phyloP scores from a whole-genome alignment of 2,113 vertebrate genomes.

The Macquaria australasica region DNA sequence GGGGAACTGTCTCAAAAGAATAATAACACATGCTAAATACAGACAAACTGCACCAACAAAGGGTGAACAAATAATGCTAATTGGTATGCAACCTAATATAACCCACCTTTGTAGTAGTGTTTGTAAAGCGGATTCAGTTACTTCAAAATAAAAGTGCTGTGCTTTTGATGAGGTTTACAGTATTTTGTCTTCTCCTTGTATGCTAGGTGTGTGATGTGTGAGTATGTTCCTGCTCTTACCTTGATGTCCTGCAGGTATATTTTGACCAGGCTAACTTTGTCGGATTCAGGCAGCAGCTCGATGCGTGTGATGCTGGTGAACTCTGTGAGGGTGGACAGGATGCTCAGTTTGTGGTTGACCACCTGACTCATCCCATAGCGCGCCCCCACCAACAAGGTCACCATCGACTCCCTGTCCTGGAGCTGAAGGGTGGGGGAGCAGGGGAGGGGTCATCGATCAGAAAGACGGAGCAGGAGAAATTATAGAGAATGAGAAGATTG shows the following conservation, averaged over 20 bases:
- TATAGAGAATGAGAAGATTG: background rate
- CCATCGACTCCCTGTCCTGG: constrained; percentile 95
- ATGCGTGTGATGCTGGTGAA: constrained; percentile 93
- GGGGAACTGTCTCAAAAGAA: background rate
- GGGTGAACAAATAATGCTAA: background rate
- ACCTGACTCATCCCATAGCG: constrained; percentile 96
- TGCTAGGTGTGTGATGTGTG: background rate
- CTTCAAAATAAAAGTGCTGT: constrained; percentile 1
- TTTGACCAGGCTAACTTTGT: constrained; percentile 94
- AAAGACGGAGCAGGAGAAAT: background rate
- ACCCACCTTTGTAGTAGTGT: background rate
- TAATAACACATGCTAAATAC: background rate
- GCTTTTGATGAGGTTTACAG: background rate
- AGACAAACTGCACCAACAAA: constrained; percentile 5
- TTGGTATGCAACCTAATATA: background rate
- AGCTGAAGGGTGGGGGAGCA: constrained; percentile 80
- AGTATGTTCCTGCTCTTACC: constrained; percentile 79
- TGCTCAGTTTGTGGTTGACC: constrained; percentile 96
- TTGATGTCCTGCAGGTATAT: constrained; percentile 97
- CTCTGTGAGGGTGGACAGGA: constrained; percentile 90
- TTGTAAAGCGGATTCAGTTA: constrained; percentile 14
- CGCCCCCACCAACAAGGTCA: constrained; percentile 93
- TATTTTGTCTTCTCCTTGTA: background rate
- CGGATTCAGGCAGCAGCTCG: constrained; percentile 92
- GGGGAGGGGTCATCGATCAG: background rate